phyloP scores from a whole-genome alignment of 2,113 vertebrate genomes.

The Turdus rufiventris region DNA sequence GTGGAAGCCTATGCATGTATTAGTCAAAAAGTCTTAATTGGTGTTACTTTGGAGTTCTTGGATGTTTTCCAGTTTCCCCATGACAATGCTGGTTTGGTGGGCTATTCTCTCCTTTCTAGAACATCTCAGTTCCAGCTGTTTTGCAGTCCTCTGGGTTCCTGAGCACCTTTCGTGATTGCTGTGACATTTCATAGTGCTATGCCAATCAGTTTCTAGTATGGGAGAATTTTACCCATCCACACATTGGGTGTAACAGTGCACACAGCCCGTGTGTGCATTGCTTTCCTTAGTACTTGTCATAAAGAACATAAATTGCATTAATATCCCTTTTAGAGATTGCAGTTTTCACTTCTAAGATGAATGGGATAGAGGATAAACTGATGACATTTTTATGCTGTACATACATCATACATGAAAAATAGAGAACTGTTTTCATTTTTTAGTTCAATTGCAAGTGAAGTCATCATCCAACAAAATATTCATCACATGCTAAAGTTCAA shows the following conservation, averaged over 20 bases:
- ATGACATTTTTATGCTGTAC: not conserved
- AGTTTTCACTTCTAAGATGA: not conserved
- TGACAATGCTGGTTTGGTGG: not conserved
- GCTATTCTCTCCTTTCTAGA: not conserved
- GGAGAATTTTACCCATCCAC: not conserved
- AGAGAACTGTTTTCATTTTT: not conserved
- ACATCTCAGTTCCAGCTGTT: not conserved
- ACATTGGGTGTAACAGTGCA: too few species aligned
- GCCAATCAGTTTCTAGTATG: not conserved
- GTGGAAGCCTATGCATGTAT: not conserved
- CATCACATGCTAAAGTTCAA: not conserved
- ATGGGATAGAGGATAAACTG: not conserved
- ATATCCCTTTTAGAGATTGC: not conserved
- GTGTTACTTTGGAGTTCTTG: not conserved
- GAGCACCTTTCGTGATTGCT: not conserved
- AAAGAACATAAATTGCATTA: not conserved
- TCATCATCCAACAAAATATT: not conserved
- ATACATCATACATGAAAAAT: not conserved
- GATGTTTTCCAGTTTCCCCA: not conserved
- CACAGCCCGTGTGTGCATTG: accelerated
- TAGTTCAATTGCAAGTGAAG: not conserved
- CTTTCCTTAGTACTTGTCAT: not conserved
- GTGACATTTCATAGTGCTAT: not conserved
- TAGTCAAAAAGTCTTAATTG: not conserved
- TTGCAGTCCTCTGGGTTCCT: not conserved